Evolutionary conservation across 2,888 invertebrate species (phyloP).

Genomic region (Caenorhabditis doughertyi): DNA sequence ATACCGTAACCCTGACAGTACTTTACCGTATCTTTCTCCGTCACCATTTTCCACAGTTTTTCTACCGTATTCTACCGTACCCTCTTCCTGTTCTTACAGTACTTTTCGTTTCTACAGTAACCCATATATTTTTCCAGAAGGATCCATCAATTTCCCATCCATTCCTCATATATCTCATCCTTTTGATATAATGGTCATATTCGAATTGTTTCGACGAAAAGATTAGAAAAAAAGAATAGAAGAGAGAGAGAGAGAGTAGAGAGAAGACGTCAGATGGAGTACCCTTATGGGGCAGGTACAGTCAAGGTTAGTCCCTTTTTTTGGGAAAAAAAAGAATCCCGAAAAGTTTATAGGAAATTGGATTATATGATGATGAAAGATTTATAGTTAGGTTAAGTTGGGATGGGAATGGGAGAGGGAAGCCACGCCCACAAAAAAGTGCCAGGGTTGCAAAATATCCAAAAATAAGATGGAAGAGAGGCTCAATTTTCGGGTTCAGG

Average conservation of each 20-base stretch:
- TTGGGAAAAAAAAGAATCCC: neutral
- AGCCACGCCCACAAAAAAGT: too few relatives aligned
- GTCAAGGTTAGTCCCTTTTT: conserved; percentile 49
- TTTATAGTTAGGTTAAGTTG: neutral
- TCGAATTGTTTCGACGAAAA: conserved; percentile 6
- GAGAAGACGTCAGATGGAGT: conserved; percentile 64
- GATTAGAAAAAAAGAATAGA: conserved; percentile 24
- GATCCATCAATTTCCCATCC: neutral
- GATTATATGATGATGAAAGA: neutral
- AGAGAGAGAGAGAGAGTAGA: too few relatives aligned
- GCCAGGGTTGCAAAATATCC: too few relatives aligned
- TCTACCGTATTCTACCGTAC: too few relatives aligned
- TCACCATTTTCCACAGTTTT: too few relatives aligned
- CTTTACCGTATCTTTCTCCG: too few relatives aligned
- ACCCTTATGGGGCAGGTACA: conserved; percentile 67
- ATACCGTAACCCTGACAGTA: too few relatives aligned
- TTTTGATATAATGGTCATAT: conserved; percentile 46
- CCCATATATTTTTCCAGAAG: neutral
- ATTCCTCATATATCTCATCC: neutral
- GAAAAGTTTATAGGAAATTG: conserved; percentile 14
- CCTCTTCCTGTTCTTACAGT: too few relatives aligned
- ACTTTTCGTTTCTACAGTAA: neutral
- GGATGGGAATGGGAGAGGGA: too few relatives aligned
- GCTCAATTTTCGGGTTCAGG: too few relatives aligned
- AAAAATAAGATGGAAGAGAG: too few relatives aligned